Conservation (phyloP, 2,113 vertebrate genomes). For the Parotia lawesii region DNA sequence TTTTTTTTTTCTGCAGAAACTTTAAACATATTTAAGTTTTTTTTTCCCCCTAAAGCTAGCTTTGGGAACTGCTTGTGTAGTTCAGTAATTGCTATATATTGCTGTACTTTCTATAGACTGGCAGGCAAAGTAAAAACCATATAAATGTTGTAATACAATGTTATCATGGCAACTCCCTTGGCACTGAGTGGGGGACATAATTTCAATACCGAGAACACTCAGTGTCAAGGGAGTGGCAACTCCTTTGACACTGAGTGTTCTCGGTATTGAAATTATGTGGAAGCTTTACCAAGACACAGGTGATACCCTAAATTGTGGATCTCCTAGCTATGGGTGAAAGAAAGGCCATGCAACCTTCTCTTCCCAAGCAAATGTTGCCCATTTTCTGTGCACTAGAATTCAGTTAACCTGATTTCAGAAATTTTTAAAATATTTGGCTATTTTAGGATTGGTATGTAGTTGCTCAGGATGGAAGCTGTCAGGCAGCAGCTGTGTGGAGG, state of each 20-base stretch:
- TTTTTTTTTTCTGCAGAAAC: not conserved
- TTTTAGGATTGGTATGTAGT: not conserved
- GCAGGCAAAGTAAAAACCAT: not conserved
- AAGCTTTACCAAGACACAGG: not conserved
- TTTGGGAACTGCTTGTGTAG: not conserved
- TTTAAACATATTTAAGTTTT: not conserved
- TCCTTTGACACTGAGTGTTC: not conserved
- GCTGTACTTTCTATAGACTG: not conserved
- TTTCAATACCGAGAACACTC: too few relatives aligned
- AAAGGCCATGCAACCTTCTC: not conserved
- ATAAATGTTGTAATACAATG: not conserved
- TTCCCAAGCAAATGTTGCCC: not conserved
- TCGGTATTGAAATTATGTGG: not conserved
- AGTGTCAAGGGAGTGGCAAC: not conserved
- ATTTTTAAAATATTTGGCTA: not conserved
- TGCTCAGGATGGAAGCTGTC: not conserved
- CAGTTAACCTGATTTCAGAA: not conserved
- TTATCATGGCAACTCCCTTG: not conserved
- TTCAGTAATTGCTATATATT: not conserved
- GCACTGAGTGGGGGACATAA: not conserved
- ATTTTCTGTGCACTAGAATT: not conserved
- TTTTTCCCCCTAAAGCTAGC: not conserved
- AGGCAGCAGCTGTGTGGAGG: fast-evolving
- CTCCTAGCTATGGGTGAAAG: not conserved
- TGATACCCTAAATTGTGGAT: fast-evolving